Conservation (phyloP, 2,113 vertebrate genomes). For the Odocoileus virginianus region DNA sequence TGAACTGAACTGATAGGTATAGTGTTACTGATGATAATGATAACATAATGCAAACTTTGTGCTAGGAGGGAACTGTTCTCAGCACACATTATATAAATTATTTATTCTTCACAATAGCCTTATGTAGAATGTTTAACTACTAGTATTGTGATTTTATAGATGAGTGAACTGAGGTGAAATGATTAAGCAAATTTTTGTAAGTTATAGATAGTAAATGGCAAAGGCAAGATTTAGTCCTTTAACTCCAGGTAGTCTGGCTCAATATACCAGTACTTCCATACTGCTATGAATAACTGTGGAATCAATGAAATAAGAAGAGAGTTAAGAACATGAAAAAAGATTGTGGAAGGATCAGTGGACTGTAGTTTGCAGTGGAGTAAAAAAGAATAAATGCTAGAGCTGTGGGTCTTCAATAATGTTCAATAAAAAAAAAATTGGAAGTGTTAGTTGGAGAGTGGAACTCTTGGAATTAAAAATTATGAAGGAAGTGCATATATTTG, state of each 20-base stretch:
- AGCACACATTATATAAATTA: not conserved
- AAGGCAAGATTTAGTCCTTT: not conserved
- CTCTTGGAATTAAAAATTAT: not conserved
- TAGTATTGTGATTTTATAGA: not conserved
- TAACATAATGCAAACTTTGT: not conserved
- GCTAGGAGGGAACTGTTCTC: not conserved
- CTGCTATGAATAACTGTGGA: not conserved
- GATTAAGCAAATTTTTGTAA: not conserved
- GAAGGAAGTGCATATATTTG: not conserved
- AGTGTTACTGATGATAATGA: not conserved
- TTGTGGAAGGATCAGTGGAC: not conserved
- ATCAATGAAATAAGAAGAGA: not conserved
- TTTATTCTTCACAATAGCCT: not conserved
- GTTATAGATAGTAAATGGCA: not conserved
- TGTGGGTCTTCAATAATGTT: not conserved
- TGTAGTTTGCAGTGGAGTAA: not conserved
- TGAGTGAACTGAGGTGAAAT: not conserved
- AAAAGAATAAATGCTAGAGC: not conserved
- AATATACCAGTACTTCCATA: not conserved
- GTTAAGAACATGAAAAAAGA: not conserved
- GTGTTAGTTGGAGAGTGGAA: not conserved
- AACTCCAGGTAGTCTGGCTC: not conserved
- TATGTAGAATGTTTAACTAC: not conserved
- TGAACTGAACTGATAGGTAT: not conserved
- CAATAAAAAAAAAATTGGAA: not conserved